Conservation (phyloP, 2,797 vertebrate genomes). For the Vespertilio murinus region DNA sequence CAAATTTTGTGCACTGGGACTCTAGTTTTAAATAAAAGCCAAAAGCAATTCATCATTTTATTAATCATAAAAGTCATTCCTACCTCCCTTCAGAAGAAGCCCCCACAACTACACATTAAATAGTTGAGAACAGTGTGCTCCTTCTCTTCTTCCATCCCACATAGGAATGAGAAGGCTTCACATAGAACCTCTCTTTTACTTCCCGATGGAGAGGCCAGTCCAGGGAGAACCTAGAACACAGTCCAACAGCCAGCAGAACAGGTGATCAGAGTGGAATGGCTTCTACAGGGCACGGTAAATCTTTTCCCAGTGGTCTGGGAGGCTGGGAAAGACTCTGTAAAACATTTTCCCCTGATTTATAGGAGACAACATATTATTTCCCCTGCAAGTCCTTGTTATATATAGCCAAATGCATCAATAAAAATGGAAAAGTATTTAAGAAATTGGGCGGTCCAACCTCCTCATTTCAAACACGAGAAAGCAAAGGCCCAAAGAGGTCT, state of each 20-base stretch:
- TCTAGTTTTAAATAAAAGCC: slow-evolving; percentile 19
- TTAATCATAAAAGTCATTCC: background rate
- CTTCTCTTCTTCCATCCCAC: background rate
- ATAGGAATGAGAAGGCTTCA: background rate
- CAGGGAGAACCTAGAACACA: background rate
- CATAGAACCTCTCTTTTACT: background rate
- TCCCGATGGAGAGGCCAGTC: background rate
- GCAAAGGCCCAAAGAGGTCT: background rate
- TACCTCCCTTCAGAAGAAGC: background rate
- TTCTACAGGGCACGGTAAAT: background rate
- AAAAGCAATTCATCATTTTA: background rate
- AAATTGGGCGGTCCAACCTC: background rate
- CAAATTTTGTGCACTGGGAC: too few relatives aligned
- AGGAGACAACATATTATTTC: background rate
- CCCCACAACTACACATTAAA: background rate
- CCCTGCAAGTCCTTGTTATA: background rate
- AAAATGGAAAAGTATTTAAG: background rate
- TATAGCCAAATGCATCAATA: background rate
- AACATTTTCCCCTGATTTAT: background rate
- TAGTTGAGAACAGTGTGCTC: background rate
- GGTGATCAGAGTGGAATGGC: background rate
- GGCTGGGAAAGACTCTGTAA: background rate
- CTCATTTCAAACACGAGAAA: background rate
- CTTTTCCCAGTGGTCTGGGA: background rate
- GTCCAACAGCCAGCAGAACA: background rate